A percentile compares a stretch with the other conserved stretches of the same genome.
These are phyloP conservation scores for Scelioninae gen. 2 DNA, from an alignment of 2,888 invertebrate species.

Conservation along the genomic window DNA sequence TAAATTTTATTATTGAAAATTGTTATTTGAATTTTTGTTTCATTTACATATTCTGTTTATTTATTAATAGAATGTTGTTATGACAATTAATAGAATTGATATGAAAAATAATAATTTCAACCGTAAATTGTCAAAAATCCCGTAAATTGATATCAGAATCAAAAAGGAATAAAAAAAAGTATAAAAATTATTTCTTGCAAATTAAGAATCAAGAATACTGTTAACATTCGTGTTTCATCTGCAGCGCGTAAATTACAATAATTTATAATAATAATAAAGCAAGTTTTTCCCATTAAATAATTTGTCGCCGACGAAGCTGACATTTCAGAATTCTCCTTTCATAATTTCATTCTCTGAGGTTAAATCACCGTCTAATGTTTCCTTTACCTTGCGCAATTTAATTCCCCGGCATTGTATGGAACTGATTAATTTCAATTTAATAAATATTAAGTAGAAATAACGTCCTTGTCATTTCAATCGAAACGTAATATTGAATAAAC, in stretches of 20 bases:
- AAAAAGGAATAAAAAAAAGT: too few species aligned
- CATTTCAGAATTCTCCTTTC: slow-evolving; percentile 22
- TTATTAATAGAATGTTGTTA: too few species aligned
- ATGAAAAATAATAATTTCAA: too few species aligned
- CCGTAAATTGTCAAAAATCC: too few species aligned
- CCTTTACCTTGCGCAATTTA: slow-evolving; percentile 16
- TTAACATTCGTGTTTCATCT: too few species aligned
- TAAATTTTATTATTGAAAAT: too few species aligned
- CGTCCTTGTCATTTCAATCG: slow-evolving; percentile 14
- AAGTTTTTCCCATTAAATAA: slow-evolving; percentile 2
- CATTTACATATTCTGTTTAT: too few species aligned
- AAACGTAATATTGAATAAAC: slow-evolving; percentile 12
- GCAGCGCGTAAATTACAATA: background rate
- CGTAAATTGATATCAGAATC: too few species aligned
- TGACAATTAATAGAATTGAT: too few species aligned
- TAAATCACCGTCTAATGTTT: slow-evolving; percentile 15
- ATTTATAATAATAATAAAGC: slow-evolving; percentile 10
- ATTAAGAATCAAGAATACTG: too few species aligned
- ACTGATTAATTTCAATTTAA: slow-evolving; percentile 22
- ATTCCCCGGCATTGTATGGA: slow-evolving; percentile 17
- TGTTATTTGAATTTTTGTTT: too few species aligned
- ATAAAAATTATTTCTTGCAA: too few species aligned
- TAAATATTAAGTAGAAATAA: slow-evolving; percentile 9
- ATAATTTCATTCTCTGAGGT: slow-evolving; percentile 12
- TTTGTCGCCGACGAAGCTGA: background rate